Conservation (phyloP, 2,113 vertebrate genomes). For the Centrocercus urophasianus region DNA sequence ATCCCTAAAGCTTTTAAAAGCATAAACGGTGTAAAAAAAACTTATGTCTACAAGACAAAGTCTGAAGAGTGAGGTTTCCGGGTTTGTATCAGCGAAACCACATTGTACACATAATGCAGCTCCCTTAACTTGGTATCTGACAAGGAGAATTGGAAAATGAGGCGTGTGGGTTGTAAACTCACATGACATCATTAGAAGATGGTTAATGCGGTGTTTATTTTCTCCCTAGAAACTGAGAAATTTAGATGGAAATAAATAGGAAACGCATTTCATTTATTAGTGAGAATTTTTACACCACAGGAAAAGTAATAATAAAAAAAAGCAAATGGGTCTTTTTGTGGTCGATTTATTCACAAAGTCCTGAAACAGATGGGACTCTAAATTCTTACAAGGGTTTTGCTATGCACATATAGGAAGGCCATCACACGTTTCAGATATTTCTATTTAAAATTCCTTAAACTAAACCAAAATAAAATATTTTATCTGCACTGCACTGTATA, state of each 20-base stretch:
- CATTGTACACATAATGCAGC: not conserved
- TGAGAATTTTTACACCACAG: not conserved
- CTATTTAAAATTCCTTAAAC: not conserved
- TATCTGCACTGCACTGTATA: not conserved
- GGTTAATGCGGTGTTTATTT: not conserved
- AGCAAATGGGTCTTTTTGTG: not conserved
- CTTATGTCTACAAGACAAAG: not conserved
- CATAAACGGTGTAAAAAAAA: not conserved
- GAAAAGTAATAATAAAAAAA: not conserved
- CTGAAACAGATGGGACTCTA: not conserved
- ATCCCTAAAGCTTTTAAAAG: conserved; percentile 20
- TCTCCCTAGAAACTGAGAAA: not conserved
- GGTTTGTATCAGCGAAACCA: not conserved
- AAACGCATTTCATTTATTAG: not conserved
- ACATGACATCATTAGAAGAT: not conserved
- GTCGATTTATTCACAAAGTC: not conserved
- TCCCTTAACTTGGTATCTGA: not conserved
- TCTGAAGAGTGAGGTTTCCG: not conserved
- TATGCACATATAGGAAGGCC: not conserved
- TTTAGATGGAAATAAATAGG: not conserved
- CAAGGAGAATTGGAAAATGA: conserved; percentile 3
- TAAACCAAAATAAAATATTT: not conserved
- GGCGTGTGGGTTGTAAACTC: not conserved
- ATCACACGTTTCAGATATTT: not conserved
- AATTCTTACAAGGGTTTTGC: not conserved